Conservation (phyloP, 2,113 vertebrate species). For the Struthio camelus region DNA sequence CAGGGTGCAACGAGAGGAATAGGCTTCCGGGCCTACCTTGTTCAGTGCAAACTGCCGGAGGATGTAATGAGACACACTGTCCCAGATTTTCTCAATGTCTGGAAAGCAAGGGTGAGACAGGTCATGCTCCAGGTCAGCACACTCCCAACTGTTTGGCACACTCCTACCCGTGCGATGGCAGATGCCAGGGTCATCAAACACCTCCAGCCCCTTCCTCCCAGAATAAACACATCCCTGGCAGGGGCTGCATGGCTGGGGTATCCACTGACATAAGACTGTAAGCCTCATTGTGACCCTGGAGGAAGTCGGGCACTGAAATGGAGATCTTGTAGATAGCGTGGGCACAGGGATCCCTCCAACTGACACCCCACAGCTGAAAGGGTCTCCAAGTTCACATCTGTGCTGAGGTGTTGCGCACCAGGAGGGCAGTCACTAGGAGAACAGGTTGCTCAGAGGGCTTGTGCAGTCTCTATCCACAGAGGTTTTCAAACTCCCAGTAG, state of each 20-base stretch:
- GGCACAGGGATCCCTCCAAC: not conserved
- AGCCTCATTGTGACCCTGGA: not conserved
- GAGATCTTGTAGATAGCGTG: not conserved
- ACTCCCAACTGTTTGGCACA: not conserved
- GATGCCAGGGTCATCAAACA: too few relatives aligned
- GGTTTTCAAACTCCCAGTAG: too few relatives aligned
- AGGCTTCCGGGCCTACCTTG: conserved; percentile 71
- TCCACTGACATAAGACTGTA: too few relatives aligned
- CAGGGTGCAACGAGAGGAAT: not conserved
- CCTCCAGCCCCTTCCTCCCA: too few relatives aligned
- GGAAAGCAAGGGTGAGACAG: conserved; percentile 35
- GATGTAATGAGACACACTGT: conserved; percentile 75
- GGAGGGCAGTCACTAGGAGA: too few relatives aligned
- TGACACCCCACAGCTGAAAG: not conserved
- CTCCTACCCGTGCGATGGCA: not conserved
- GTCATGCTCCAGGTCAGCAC: not conserved
- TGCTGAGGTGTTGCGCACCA: too few relatives aligned
- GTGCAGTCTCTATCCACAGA: too few relatives aligned
- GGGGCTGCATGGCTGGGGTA: not conserved
- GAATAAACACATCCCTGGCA: too few relatives aligned
- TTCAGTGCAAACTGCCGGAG: conserved; percentile 72
- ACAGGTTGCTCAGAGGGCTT: too few relatives aligned
- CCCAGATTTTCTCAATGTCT: conserved; percentile 82
- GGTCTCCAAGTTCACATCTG: not conserved
- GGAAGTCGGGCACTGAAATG: not conserved